Conservation (phyloP, 1,140 invertebrate genomes). For the Coptotermes formosanus region DNA sequence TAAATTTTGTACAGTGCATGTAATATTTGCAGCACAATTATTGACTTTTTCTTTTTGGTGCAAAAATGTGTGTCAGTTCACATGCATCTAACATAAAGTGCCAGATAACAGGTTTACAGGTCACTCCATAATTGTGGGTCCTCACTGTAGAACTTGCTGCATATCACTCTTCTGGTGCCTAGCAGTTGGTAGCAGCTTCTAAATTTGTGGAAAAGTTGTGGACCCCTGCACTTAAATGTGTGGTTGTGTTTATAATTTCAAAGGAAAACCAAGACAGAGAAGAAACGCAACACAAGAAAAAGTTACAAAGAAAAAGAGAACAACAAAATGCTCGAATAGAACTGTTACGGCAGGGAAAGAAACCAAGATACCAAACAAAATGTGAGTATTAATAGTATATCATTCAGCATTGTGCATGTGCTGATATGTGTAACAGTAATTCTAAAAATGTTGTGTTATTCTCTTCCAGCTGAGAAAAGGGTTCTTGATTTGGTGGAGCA, state of each 20-base stretch:
- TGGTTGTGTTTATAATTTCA: slow-evolving; percentile 25
- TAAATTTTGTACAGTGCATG: too few species aligned
- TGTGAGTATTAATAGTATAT: slow-evolving; percentile 42
- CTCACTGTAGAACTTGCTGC: too few species aligned
- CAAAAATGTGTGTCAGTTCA: too few species aligned
- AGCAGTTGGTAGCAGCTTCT: too few species aligned
- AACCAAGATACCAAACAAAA: slow-evolving; percentile 51
- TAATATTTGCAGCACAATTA: too few species aligned
- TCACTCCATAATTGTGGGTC: too few species aligned
- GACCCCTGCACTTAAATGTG: background rate
- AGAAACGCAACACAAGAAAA: slow-evolving; percentile 41
- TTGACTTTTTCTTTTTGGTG: too few species aligned
- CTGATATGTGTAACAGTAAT: background rate
- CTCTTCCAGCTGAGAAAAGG: slow-evolving; percentile 46
- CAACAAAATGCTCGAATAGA: slow-evolving; percentile 46
- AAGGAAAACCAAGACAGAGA: slow-evolving; percentile 47
- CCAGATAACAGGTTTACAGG: too few species aligned
- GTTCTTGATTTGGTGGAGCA: slow-evolving; percentile 50
- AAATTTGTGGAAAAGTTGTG: too few species aligned
- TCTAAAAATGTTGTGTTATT: background rate
- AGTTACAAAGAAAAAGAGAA: slow-evolving; percentile 42
- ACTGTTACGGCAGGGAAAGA: slow-evolving; percentile 49
- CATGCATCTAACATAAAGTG: too few species aligned
- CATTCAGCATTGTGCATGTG: too few species aligned
- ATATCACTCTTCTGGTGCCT: too few species aligned